Conservation (phyloP, 2,797 vertebrate species). For the Euphonia xanthogaster region DNA sequence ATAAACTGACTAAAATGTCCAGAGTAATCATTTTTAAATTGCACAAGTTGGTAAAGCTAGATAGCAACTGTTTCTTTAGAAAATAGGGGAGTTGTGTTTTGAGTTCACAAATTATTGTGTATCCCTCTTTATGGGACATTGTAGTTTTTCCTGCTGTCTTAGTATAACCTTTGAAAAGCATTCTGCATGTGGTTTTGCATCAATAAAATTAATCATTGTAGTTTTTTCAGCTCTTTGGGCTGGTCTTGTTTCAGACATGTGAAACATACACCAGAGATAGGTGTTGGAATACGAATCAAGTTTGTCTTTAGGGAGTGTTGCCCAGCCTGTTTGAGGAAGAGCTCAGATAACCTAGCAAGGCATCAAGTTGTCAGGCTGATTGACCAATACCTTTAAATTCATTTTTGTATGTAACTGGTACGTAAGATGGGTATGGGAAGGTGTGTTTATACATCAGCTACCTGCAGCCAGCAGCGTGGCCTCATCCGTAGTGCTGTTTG, state of each 20-base stretch:
- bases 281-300: neutral
- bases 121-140: neutral
- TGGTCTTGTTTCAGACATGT: neutral
- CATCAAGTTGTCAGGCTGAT: neutral
- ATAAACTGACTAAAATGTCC: neutral
- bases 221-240: neutral
- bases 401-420: neutral
- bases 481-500: fast-evolving
- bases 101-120: neutral
- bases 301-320: neutral
- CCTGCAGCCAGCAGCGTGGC: neutral
- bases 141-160: neutral
- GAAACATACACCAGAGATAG: neutral
- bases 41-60: neutral
- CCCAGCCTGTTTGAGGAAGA: neutral
- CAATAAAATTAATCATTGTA: neutral
- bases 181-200: neutral
- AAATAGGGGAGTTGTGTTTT: neutral
- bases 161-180: neutral
- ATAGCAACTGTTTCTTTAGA: neutral
- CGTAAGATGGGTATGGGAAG: neutral
- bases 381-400: neutral
- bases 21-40: neutral
- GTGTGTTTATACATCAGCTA: neutral
- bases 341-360: neutral